Conservation (phyloP, 2,888 invertebrate species). For the Alitta virens region DNA sequence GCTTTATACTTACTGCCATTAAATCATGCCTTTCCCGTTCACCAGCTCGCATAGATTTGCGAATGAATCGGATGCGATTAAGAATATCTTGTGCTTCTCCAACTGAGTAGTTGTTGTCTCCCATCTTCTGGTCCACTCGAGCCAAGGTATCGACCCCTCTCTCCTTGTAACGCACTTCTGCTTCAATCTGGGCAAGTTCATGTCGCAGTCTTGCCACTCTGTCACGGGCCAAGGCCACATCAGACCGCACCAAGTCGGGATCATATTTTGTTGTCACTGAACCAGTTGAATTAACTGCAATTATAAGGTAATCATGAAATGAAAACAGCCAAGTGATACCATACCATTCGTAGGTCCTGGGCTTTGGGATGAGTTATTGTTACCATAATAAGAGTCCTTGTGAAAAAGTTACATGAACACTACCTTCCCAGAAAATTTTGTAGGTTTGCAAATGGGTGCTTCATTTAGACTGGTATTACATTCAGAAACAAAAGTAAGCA, state of each 20-base stretch:
- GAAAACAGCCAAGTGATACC: too few species aligned
- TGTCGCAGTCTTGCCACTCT: constrained; percentile 84
- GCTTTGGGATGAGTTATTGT: too few species aligned
- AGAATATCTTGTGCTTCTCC: constrained; percentile 94
- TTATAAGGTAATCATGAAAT: too few species aligned
- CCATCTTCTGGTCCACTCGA: constrained; percentile 86
- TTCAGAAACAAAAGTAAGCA: too few species aligned
- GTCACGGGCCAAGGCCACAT: constrained; percentile 84
- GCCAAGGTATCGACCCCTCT: constrained; percentile 88
- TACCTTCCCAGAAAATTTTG: too few species aligned
- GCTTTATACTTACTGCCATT: constrained; percentile 70
- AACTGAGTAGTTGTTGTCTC: constrained; percentile 84
- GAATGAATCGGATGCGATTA: constrained; percentile 87
- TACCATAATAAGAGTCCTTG: too few species aligned
- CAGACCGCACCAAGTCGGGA: constrained; percentile 87
- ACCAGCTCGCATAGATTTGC: constrained; percentile 84
- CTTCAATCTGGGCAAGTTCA: constrained; percentile 85
- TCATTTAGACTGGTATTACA: too few species aligned
- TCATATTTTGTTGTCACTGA: constrained; percentile 70
- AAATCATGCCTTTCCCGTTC: constrained; percentile 91
- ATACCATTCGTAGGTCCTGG: too few species aligned
- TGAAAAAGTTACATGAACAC: not conserved
- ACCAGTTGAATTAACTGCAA: constrained; percentile 40
- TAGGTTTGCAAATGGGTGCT: too few species aligned
- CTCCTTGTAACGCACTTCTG: constrained; percentile 88